These are phyloP conservation scores for Hippocampus barbouri DNA, from an alignment of 2,113 vertebrate genomes.

Conservation along the genomic window DNA sequence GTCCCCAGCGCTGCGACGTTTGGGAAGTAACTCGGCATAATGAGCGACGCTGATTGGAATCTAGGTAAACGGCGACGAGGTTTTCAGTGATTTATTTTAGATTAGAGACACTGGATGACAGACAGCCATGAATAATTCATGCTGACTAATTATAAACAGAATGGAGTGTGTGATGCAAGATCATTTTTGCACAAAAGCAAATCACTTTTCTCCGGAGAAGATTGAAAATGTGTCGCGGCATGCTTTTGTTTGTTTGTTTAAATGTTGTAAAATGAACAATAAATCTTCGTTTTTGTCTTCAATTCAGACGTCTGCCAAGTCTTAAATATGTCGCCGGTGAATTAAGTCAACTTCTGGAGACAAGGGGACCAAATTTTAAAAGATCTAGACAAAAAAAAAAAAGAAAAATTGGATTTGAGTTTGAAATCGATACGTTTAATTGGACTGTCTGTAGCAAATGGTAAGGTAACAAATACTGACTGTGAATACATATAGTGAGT, in stretches of 20 bases:
- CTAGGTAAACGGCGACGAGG: conserved; percentile 59
- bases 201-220: conserved; percentile 7
- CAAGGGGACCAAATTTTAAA: background rate
- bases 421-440: background rate
- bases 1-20: conserved; percentile 46
- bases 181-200: conserved; percentile 21
- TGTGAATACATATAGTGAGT: too few species aligned
- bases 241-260: background rate
- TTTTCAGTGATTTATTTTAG: conserved; percentile 47
- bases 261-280: background rate
- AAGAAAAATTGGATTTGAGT: background rate
- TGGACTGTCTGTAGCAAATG: too few species aligned
- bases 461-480: too few species aligned
- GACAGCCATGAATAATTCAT: conserved; percentile 57
- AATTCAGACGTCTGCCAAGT: background rate
- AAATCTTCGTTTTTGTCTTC: background rate
- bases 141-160: conserved; percentile 50
- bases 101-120: conserved; percentile 51
- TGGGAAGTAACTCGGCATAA: conserved; percentile 53
- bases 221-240: background rate
- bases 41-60: conserved; percentile 59
- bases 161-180: conserved; percentile 29
- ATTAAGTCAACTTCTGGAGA: background rate
- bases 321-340: background rate
- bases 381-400: background rate